Evolutionary conservation across 2,113 vertebrate genomes (phyloP).

Genomic region (Tyto alba): DNA sequence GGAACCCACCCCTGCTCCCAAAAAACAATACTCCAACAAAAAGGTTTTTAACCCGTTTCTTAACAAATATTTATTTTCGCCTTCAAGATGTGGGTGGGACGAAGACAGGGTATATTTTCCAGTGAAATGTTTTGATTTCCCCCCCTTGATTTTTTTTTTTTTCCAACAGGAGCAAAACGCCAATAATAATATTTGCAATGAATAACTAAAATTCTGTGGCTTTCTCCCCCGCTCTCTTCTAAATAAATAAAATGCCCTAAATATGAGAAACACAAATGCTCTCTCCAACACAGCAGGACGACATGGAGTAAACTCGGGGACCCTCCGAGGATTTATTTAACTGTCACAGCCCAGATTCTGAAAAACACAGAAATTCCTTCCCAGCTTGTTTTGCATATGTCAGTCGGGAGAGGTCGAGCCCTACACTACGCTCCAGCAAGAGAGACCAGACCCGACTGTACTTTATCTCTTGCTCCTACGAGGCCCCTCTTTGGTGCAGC

Average conservation of each 20-base stretch:
- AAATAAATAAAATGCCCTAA: slow-evolving; percentile 50
- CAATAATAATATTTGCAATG: slow-evolving; percentile 61
- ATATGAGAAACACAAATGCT: neutral
- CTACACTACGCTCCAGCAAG: neutral
- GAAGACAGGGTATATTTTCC: slow-evolving; percentile 13
- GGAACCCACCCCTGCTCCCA: neutral
- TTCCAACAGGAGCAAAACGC: neutral
- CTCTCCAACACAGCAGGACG: neutral
- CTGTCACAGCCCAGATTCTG: neutral
- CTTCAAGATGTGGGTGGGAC: neutral
- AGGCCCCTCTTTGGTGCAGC: neutral
- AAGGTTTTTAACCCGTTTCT: slow-evolving; percentile 27
- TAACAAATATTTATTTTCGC: neutral
- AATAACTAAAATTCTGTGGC: slow-evolving; percentile 60
- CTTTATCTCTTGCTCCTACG: neutral
- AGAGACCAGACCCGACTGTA: neutral
- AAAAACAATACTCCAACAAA: neutral
- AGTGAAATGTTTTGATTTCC: slow-evolving; percentile 52
- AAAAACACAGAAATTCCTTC: neutral
- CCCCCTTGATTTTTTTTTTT: neutral
- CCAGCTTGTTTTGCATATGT: neutral
- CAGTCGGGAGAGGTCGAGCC: neutral
- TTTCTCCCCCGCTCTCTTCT: slow-evolving; percentile 31
- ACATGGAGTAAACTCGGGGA: neutral
- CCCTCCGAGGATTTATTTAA: neutral